Conservation (phyloP, 2,113 vertebrate genomes). For the Empidonax traillii region DNA sequence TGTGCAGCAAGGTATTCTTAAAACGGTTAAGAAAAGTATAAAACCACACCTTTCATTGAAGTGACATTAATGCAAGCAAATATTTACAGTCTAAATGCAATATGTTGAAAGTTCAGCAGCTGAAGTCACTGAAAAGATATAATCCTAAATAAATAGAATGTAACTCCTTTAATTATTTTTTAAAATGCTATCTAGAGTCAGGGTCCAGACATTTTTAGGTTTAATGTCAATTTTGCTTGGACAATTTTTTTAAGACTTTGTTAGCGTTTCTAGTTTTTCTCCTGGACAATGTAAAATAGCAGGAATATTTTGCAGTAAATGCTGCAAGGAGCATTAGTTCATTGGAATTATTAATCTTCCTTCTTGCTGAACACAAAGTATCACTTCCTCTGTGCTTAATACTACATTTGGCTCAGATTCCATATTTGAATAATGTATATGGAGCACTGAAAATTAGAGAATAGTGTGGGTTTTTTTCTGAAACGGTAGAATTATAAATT, state of each 20-base stretch:
- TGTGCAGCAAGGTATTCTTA: not conserved
- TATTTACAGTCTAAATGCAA: not conserved
- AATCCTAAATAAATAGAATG: not conserved
- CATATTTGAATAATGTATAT: not conserved
- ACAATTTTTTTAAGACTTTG: not conserved
- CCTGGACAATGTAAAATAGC: not conserved
- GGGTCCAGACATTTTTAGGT: not conserved
- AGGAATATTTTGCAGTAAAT: not conserved
- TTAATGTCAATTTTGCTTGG: not conserved
- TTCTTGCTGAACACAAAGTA: not conserved
- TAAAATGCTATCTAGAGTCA: not conserved
- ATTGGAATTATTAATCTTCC: not conserved
- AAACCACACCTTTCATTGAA: not conserved
- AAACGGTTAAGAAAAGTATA: not conserved
- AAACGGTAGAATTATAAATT: not conserved
- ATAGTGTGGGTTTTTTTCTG: not conserved
- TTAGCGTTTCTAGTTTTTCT: not conserved
- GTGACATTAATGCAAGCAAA: not conserved
- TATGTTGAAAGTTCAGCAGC: not conserved
- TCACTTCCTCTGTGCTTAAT: not conserved
- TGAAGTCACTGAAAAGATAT: not conserved
- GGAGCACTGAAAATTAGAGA: not conserved
- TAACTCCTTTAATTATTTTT: not conserved
- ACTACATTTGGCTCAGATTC: not conserved
- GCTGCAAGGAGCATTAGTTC: not conserved